These are phyloP conservation scores for Phocides pigmalion DNA, from an alignment of 1,140 invertebrate genomes.

Conservation along the genomic window DNA sequence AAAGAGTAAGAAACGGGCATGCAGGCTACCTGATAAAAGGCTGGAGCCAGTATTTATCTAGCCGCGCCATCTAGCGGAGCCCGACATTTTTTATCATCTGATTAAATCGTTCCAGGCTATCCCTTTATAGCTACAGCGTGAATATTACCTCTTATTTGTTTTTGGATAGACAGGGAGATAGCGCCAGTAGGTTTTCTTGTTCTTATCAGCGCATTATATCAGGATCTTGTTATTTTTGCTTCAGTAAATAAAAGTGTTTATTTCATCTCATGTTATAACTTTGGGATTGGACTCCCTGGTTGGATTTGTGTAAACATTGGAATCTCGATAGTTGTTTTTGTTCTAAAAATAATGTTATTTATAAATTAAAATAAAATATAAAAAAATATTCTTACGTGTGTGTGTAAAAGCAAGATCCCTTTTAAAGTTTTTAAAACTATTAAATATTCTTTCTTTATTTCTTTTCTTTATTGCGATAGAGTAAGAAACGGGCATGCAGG, in stretches of 20 bases:
- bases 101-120: constrained; percentile 70
- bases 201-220: constrained; percentile 46
- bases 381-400: too few species aligned
- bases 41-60: constrained; percentile 39
- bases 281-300: constrained; percentile 8
- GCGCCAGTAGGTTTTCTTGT: constrained; percentile 44
- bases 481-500: too few species aligned
- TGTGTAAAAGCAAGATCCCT: too few species aligned
- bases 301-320: too few species aligned
- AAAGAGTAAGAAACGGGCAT: too few species aligned
- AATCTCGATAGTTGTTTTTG: too few species aligned
- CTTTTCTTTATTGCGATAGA: too few species aligned
- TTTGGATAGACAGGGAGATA: constrained; percentile 49
- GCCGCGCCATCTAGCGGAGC: constrained; percentile 53
- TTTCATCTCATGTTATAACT: constrained; percentile 17
- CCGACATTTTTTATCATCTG: constrained; percentile 67
- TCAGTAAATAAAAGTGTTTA: constrained; percentile 21
- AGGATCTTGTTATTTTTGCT: constrained; percentile 31
- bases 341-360: too few species aligned
- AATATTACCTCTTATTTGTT: constrained; percentile 60
- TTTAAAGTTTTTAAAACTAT: too few species aligned
- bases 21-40: constrained; percentile 18
- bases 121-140: constrained; percentile 59
- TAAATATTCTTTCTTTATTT: too few species aligned
- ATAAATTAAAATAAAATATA: too few species aligned